Percentiles rank a stretch among this genome's conserved stretches.
These are phyloP conservation scores for Diploscapter pachys DNA, from an alignment of 1,140 invertebrate species.

Conservation along the genomic window DNA sequence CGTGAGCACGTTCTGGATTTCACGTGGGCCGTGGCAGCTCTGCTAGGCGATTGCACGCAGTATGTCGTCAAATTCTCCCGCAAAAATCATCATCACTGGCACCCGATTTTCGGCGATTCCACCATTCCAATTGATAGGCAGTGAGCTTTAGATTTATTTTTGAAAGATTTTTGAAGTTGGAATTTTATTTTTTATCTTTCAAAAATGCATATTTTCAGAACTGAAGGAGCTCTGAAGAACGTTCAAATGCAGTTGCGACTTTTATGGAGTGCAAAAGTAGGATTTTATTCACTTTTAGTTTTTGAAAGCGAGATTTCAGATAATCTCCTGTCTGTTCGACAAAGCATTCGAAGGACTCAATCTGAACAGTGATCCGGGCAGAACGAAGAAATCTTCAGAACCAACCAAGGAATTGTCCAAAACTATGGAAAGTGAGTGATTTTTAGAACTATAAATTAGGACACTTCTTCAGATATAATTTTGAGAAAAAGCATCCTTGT, in stretches of 20 bases:
- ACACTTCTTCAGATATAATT: too few species aligned
- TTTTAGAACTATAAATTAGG: too few species aligned
- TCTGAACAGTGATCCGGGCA: background rate
- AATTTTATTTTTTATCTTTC: background rate
- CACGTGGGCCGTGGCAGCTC: conserved; percentile 19
- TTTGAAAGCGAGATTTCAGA: too few species aligned
- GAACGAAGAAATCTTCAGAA: background rate
- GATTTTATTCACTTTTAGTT: too few species aligned
- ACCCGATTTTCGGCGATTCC: conserved; percentile 31
- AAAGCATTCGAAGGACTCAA: background rate
- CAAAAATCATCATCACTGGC: conserved; percentile 27
- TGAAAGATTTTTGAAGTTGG: too few species aligned
- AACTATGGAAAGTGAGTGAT: too few species aligned
- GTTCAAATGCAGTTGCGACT: conserved; percentile 23
- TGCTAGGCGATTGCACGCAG: conserved; percentile 23
- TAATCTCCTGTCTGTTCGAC: conserved; percentile 17
- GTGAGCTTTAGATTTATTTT: background rate
- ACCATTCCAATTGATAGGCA: conserved; percentile 22
- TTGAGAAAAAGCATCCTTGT: too few species aligned
- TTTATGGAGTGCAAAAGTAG: conserved; percentile 27
- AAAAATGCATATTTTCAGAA: conserved; percentile 11
- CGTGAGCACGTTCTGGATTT: conserved; percentile 16
- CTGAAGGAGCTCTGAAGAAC: conserved; percentile 25
- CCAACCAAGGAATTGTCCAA: conserved; percentile 1
- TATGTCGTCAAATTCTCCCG: conserved; percentile 9